Base-by-base conservation (phyloP, 2,888 invertebrate genomes). In the Sesia apiformis region DNA sequence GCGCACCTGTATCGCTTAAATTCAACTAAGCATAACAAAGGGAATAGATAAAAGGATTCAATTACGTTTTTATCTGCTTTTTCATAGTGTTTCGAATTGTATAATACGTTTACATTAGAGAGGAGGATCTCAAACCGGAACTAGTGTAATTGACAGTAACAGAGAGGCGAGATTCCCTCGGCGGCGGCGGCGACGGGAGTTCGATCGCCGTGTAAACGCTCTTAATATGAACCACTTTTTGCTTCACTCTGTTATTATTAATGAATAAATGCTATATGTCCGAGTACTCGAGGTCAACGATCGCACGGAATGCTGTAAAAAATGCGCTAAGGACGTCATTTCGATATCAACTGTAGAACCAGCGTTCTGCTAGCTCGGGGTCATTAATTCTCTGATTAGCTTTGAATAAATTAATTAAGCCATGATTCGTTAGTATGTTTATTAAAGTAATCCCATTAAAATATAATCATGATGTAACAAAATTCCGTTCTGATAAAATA, bases 41-140 rank as follows among this genome's bases (percentile, higher is more conserved):
- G 23, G 23, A 23, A 23, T 23, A 23, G 23, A 23, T 23, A 23
- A 23, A 23, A 23, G 23, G 23, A 23, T 23, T 23, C 23, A 23
- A 23, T 23, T 23, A 23, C 23, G 23, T 23, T 23, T 23, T 23
- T 23, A 23, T 23, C 23, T 23, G 23, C 23, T 23, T 23, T 23
- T 23, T 23, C 23, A 23, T 23, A 23, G 23, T 23, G 23, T 23
- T 23, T 23, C 23, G 23, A 23, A 23, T 23, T 23, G 23, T 23
- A 23, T 23, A 23, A 23, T 23, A 23, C 23, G 23, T 23, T 23
- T 23, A 23, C 23, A 23, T 81, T 79, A 80, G 69, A 55, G 65
- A 85, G 72, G 78, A 86, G 84, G 86, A 88, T 84, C 76, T 81
- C 67, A 63, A 88, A 82, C 83, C 85, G 87, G 87, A 87, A 86